Evolutionary conservation across 2,888 invertebrate species (phyloP), one percentile per base, ranked within the genome.

Genomic region (Zygogramma bicolorata): DNA sequence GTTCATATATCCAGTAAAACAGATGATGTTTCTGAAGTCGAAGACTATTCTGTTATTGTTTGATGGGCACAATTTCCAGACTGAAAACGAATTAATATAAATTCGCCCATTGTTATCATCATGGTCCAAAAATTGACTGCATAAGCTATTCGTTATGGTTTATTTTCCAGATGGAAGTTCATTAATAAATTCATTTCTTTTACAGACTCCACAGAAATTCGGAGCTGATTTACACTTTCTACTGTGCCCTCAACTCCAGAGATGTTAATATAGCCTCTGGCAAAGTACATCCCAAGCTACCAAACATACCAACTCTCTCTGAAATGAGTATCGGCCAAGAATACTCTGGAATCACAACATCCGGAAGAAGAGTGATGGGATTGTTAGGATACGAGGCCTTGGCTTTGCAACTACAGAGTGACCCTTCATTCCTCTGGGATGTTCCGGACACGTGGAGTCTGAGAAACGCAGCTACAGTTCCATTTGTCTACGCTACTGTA

Each of bases 181-280:
- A n/a, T n/a, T n/a, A n/a, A n/a, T n/a, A n/a, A n/a, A n/a, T n/a
- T n/a, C n/a, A n/a, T n/a, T n/a, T n/a, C n/a, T n/a, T n/a, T n/a
- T n/a, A n/a, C n/a, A n/a, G n/a, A n/a, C n/a, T n/a, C n/a, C n/a
- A n/a, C n/a, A n/a, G 34, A 46, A 40, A 74, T 73, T 10, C n/a
- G 71, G 6, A 97, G 97, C 97, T 2, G 94, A 97, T 42, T 91
- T 98, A 74, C 98, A 98, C 89, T 98, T 98, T 93, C n/a, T n/a
- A n/a, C n/a, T n/a, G n/a, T n/a, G n/a, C n/a, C n/a, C n/a, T n/a
- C n/a, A n/a, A n/a, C n/a, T n/a, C n/a, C n/a, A n/a, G n/a, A 38
- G 38, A n/a, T 13, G 38, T 38, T 92, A 97, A 79, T 98, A 98
- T 87, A 92, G 98, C 76, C 98, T 95, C 95, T 27, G 98, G 97